Evolutionary conservation across 2,113 vertebrate genomes (phyloP).

Genomic region (Dunckerocampus dactyliophorus): DNA sequence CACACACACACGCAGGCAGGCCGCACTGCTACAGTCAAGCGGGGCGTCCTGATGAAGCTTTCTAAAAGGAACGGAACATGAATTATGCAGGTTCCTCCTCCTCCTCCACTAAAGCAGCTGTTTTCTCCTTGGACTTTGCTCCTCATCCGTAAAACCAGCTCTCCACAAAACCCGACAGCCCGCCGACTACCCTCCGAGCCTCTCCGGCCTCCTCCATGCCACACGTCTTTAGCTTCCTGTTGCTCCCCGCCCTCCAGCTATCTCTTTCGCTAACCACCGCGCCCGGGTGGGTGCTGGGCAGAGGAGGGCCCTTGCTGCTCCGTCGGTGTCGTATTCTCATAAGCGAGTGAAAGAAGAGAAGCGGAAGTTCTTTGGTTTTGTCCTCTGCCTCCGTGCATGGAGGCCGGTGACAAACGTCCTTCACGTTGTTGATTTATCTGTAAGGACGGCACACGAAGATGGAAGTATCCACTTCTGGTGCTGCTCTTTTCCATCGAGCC

Average conservation of each 20-base stretch:
- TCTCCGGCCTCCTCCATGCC: conserved; percentile 25
- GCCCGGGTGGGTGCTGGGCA: background rate
- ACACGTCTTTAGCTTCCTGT: conserved; percentile 47
- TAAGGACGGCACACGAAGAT: too few relatives aligned
- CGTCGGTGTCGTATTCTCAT: conserved; percentile 57
- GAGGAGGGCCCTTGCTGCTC: conserved; percentile 22
- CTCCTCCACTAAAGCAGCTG: conserved; percentile 55
- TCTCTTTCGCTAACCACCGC: background rate
- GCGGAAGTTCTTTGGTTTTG: conserved; percentile 50
- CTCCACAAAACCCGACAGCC: background rate
- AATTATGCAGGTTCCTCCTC: conserved; percentile 76
- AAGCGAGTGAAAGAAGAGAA: conserved; percentile 63
- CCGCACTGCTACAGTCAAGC: conserved; percentile 66
- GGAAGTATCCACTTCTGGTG: too few relatives aligned
- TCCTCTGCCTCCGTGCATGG: conserved; percentile 28
- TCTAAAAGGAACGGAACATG: conserved; percentile 78
- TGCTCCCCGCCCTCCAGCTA: background rate
- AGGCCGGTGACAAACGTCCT: conserved; percentile 17
- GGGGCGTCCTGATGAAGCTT: conserved; percentile 76
- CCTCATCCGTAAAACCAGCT: conserved; percentile 13
- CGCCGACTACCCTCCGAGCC: conserved; percentile 1
- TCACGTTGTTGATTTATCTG: too few relatives aligned
- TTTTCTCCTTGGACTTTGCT: conserved; percentile 51
- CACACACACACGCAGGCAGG: conserved; percentile 3
- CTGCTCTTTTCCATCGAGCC: too few relatives aligned